These are phyloP conservation scores for Pampusana beccarii DNA, from an alignment of 2,113 vertebrate species.

Conservation along the genomic window DNA sequence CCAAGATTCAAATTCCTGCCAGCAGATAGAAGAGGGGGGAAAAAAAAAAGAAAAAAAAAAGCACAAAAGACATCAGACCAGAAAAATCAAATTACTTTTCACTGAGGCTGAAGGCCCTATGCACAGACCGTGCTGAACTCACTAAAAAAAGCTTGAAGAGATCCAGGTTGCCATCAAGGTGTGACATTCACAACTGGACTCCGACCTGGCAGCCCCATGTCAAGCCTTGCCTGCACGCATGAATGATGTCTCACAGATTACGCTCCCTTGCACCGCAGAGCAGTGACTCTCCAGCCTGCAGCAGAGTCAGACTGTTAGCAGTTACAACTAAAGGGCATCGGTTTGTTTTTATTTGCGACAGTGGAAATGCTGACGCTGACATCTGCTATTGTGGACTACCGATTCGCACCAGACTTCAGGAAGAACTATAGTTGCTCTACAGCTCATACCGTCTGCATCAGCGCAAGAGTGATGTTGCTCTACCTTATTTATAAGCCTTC, in stretches of 20 bases:
- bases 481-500: constrained; percentile 19
- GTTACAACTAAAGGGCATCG: not conserved
- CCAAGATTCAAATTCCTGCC: constrained; percentile 4
- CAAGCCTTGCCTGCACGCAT: not conserved
- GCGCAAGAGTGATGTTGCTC: not conserved
- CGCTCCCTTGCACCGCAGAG: not conserved
- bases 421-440: not conserved
- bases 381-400: not conserved
- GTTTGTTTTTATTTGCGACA: not conserved
- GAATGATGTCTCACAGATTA: not conserved
- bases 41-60: not conserved
- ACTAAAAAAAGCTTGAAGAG: not conserved
- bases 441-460: not conserved
- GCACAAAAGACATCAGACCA: not conserved
- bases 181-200: not conserved
- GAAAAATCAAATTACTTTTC: not conserved
- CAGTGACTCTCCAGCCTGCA: not conserved
- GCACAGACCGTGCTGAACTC: rapidly evolving
- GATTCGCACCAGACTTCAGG: not conserved
- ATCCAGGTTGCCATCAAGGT: not conserved
- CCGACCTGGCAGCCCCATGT: rapidly evolving
- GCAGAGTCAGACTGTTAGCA: constrained; percentile 3
- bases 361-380: not conserved
- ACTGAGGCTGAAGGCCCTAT: not conserved
- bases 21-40: not conserved